Evolutionary conservation across 2,797 vertebrate species (phyloP).

Genomic region (Sebastes steindachneri): DNA sequence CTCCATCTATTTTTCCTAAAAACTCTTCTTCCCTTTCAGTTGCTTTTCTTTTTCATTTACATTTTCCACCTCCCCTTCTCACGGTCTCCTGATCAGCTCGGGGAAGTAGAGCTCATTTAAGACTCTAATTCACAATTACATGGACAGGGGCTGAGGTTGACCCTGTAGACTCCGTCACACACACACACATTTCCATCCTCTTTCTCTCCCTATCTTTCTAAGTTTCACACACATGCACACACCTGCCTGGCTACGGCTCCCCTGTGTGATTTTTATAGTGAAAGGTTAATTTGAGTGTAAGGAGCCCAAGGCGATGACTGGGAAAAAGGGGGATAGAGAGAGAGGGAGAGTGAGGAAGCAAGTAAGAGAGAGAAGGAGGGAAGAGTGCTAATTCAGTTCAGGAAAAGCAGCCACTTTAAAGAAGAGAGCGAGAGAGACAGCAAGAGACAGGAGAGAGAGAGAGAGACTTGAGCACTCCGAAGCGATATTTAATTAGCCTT

Average conservation of each 20-base stretch:
- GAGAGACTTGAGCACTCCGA: conserved; percentile 50
- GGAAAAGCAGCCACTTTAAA: conserved; percentile 56
- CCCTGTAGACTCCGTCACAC: conserved; percentile 30
- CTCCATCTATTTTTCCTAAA: background rate
- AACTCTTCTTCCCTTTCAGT: background rate
- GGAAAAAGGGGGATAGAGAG: conserved; percentile 51
- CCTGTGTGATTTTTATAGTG: conserved; percentile 74
- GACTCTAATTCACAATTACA: conserved; percentile 77
- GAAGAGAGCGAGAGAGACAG: conserved; percentile 33
- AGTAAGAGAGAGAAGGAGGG: conserved; percentile 10
- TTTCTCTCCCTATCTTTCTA: background rate
- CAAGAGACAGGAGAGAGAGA: conserved; percentile 25
- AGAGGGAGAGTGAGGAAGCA: conserved; percentile 4
- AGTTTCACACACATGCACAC: conserved; percentile 10
- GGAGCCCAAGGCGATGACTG: conserved; percentile 63
- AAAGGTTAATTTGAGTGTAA: conserved; percentile 83
- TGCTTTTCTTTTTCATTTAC: conserved; percentile 14
- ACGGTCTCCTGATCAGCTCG: conserved; percentile 33
- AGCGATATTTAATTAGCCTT: conserved; percentile 79
- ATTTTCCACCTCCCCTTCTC: background rate
- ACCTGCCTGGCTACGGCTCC: conserved; percentile 39
- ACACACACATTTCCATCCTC: background rate
- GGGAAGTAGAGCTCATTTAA: conserved; percentile 66
- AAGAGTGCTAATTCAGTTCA: conserved; percentile 51
- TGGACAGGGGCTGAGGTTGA: conserved; percentile 63